phyloP scores from a whole-genome alignment of 2,888 invertebrate species.

The Diadromus collaris region DNA sequence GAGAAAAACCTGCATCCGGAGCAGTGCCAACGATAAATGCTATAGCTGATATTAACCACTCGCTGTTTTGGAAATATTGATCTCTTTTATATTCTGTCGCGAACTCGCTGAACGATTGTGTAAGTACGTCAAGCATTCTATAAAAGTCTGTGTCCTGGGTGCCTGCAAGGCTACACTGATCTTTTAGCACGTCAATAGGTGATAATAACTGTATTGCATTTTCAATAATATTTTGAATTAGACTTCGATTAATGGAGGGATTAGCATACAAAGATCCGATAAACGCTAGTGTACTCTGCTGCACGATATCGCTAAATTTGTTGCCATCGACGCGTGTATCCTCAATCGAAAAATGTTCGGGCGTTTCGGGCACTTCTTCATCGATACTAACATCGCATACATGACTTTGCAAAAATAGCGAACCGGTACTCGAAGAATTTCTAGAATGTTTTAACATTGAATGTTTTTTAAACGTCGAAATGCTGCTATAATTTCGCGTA shows the following conservation, averaged over 20 bases:
- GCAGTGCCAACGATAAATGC: conserved; percentile 44
- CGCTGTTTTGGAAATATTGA: conserved; percentile 27
- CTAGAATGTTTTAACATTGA: not conserved
- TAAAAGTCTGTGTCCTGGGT: conserved; percentile 11
- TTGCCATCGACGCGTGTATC: not conserved
- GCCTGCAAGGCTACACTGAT: conserved; percentile 26
- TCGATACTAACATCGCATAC: conserved; percentile 1
- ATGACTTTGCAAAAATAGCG: conserved; percentile 5
- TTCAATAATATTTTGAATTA: conserved; percentile 42
- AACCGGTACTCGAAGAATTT: not conserved
- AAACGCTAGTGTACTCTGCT: conserved; percentile 12
- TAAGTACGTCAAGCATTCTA: conserved; percentile 27
- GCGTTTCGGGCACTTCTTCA: not conserved
- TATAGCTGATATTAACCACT: conserved; percentile 37
- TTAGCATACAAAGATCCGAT: conserved; percentile 42
- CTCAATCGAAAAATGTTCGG: conserved; percentile 9
- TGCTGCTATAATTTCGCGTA: conserved; percentile 21
- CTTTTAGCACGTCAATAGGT: conserved; percentile 35
- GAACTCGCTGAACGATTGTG: conserved; percentile 36
- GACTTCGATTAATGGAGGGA: conserved; percentile 33
- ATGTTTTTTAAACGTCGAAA: conserved; percentile 36
- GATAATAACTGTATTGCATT: conserved; percentile 34
- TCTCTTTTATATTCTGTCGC: conserved; percentile 44
- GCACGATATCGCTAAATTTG: conserved; percentile 6
- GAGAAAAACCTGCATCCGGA: conserved; percentile 12